Conservation (phyloP, 2,888 invertebrate species). For the Synergus gifuensis region DNA sequence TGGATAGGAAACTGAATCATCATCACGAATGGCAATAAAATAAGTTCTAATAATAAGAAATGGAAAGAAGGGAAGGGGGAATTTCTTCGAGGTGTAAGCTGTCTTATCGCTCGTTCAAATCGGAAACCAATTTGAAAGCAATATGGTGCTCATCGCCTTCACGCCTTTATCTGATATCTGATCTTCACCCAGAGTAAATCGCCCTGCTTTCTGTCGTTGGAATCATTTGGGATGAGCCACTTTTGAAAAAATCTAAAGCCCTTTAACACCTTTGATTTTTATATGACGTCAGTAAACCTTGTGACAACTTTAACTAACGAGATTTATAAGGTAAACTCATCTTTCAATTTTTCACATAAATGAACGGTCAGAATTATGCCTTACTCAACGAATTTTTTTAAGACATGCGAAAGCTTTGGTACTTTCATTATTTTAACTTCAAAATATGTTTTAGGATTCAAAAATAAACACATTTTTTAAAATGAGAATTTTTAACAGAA, state of each 20-base stretch:
- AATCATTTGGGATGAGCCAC: slow-evolving; percentile 4
- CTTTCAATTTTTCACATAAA: too few species aligned
- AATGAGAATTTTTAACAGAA: neutral
- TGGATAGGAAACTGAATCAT: slow-evolving; percentile 26
- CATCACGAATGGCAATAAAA: slow-evolving; percentile 14
- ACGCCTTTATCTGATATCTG: slow-evolving; percentile 68
- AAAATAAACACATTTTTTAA: neutral
- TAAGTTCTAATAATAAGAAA: slow-evolving; percentile 55
- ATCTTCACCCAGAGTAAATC: slow-evolving; percentile 57
- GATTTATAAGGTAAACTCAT: too few species aligned
- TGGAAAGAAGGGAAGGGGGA: slow-evolving; percentile 36
- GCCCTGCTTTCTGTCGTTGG: neutral
- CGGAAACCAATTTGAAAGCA: slow-evolving; percentile 76
- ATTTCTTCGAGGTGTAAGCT: slow-evolving; percentile 50
- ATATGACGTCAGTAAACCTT: neutral
- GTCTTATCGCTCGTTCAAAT: slow-evolving; percentile 71
- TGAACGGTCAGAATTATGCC: too few species aligned
- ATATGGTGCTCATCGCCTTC: slow-evolving; percentile 72
- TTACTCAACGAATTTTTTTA: too few species aligned
- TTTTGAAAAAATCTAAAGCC: neutral
- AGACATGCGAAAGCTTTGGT: too few species aligned
- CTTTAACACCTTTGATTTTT: neutral
- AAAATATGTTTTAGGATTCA: neutral
- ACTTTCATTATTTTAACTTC: too few species aligned
- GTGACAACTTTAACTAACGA: neutral